These are phyloP conservation scores for Chrysemys picta DNA, from an alignment of 2,113 vertebrate species.

Conservation along the genomic window DNA sequence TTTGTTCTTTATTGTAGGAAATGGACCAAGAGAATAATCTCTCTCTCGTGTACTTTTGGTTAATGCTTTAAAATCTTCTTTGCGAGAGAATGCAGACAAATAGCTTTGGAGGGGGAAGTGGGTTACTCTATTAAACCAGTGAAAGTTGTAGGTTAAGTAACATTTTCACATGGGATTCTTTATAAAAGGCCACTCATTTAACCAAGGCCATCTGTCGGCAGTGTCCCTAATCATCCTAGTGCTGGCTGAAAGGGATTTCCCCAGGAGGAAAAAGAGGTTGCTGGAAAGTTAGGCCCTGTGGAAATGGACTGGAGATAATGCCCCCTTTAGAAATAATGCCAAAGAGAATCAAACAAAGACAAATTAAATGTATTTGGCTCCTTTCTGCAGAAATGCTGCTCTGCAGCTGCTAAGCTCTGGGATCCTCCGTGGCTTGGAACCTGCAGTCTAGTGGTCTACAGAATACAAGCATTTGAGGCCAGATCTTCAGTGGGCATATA, in stretches of 20 bases:
- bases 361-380: conserved; percentile 37
- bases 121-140: conserved; percentile 56
- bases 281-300: conserved; percentile 42
- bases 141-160: conserved; percentile 75
- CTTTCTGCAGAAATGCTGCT: conserved; percentile 43
- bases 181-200: conserved; percentile 63
- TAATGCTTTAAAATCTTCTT: conserved; percentile 79
- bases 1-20: conserved; percentile 63
- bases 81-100: conserved; percentile 61
- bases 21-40: conserved; percentile 65
- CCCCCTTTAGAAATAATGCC: conserved; percentile 13
- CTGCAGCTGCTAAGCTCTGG: conserved; percentile 29
- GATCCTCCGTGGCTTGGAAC: conserved; percentile 11
- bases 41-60: conserved; percentile 72
- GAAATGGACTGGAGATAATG: conserved; percentile 30
- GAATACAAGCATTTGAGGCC: not conserved
- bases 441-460: not conserved
- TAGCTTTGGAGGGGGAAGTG: conserved; percentile 64
- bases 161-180: conserved; percentile 72
- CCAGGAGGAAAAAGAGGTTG: conserved; percentile 56
- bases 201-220: conserved; percentile 61
- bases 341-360: conserved; percentile 36
- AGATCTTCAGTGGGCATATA: not conserved
- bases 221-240: conserved; percentile 31
- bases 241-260: conserved; percentile 43